Evolutionary conservation across 2,797 vertebrate genomes (phyloP).

Genomic region (Pristis pectinata): DNA sequence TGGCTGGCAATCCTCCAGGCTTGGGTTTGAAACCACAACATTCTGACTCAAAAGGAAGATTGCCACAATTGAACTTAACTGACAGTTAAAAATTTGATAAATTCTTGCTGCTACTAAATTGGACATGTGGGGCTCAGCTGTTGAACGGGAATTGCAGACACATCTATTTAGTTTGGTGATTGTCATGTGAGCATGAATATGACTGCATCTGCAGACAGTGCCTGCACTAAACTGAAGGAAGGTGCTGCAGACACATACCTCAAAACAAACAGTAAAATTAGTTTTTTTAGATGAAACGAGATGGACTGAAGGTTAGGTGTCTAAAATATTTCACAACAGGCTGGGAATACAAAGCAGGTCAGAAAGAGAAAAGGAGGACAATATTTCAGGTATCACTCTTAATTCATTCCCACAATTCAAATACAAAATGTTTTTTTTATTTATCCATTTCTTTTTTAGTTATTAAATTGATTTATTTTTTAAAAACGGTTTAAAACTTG

Average conservation of each 20-base stretch:
- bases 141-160: constrained; percentile 1
- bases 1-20: background rate
- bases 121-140: constrained; percentile 16
- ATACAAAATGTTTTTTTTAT: background rate
- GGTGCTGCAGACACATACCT: background rate
- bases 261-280: background rate
- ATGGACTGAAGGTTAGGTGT: background rate
- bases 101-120: background rate
- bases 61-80: background rate
- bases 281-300: background rate
- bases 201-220: background rate
- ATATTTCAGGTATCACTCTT: background rate
- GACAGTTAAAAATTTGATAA: constrained; percentile 16
- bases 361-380: background rate
- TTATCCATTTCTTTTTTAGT: background rate
- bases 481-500: background rate
- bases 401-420: too few species aligned
- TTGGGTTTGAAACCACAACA: background rate
- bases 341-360: background rate
- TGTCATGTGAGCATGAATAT: background rate
- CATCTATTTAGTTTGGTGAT: constrained; percentile 2
- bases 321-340: background rate
- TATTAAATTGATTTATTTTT: background rate
- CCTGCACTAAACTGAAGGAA: background rate
- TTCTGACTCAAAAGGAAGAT: background rate